These are phyloP conservation scores for Cabera pusaria DNA, from an alignment of 2,888 invertebrate genomes.

Conservation along the genomic window DNA sequence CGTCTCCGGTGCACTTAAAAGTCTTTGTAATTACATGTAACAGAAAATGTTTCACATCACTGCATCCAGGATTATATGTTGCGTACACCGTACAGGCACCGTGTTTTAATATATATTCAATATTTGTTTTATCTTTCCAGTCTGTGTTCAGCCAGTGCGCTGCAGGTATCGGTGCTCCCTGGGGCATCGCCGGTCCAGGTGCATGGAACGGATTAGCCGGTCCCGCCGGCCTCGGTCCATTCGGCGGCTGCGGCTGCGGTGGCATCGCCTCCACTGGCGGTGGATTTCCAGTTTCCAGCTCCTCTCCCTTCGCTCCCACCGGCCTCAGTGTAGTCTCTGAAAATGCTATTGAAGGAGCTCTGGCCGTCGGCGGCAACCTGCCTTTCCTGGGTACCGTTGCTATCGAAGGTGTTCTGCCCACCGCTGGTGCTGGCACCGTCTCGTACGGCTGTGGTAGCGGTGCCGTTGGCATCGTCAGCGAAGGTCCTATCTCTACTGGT, in stretches of 20 bases:
- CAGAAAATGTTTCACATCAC: no score
- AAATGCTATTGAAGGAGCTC: constrained; percentile 43
- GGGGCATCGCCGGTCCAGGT: constrained; percentile 1
- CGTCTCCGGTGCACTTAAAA: no score
- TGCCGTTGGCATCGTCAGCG: constrained; percentile 39
- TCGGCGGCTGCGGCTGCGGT: constrained; percentile 23
- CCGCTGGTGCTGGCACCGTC: constrained; percentile 46
- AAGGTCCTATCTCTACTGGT: constrained; percentile 34
- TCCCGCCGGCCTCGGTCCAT: constrained; percentile 9
- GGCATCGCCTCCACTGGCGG: constrained; percentile 36
- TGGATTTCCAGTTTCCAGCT: constrained; percentile 22
- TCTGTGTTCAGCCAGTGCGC: constrained; percentile 22
- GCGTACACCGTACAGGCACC: no score
- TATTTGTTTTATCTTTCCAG: constrained; percentile 8
- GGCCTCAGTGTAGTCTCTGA: constrained; percentile 45
- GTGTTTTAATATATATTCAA: no score
- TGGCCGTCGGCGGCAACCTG: constrained; percentile 44
- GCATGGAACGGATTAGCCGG: constrained; percentile 12
- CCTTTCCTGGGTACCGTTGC: constrained; percentile 49
- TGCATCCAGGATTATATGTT: no score
- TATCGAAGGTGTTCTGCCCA: constrained; percentile 46
- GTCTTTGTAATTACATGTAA: no score
- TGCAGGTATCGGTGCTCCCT: constrained; percentile 6
- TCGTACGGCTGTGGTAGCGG: constrained; percentile 47
- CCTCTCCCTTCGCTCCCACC: constrained; percentile 28